phyloP scores from a whole-genome alignment of 2,888 invertebrate genomes.

The Pandemis corylana region DNA sequence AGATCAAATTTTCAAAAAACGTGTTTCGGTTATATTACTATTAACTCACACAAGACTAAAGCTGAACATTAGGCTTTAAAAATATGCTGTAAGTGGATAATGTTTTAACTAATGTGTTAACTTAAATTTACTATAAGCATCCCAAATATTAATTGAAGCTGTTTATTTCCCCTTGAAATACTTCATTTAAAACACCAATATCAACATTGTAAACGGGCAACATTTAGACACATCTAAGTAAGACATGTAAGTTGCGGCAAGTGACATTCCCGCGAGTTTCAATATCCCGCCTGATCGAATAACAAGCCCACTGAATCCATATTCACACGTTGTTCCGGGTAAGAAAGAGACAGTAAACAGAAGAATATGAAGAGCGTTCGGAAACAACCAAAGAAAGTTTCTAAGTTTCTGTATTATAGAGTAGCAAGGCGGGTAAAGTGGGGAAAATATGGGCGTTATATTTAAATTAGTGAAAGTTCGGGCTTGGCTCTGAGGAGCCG shows the following conservation, averaged over 20 bases:
- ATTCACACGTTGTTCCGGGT: constrained; percentile 9
- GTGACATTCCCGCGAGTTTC: background rate
- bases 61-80: no score
- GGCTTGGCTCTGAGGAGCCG: constrained; percentile 12
- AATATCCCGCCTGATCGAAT: constrained; percentile 1
- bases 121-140: no score
- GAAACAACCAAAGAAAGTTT: constrained; percentile 35
- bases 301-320: constrained; percentile 10
- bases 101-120: no score
- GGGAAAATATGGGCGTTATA: constrained; percentile 34
- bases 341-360: constrained; percentile 5
- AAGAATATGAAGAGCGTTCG: constrained; percentile 30
- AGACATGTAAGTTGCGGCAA: background rate
- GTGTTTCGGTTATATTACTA: no score
- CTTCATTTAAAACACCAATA: background rate
- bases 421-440: constrained; percentile 7
- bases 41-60: no score
- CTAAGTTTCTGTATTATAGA: constrained; percentile 34
- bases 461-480: constrained; percentile 39
- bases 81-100: no score
- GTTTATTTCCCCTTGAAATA: no score
- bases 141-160: no score
- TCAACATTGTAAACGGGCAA: background rate
- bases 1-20: no score
- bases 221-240: background rate